A percentile compares a stretch with the other conserved stretches of the same genome.
These are phyloP conservation scores for Pocillopora damicornis DNA, from an alignment of 64 coral and sea anemone species.

Conservation along the genomic window DNA sequence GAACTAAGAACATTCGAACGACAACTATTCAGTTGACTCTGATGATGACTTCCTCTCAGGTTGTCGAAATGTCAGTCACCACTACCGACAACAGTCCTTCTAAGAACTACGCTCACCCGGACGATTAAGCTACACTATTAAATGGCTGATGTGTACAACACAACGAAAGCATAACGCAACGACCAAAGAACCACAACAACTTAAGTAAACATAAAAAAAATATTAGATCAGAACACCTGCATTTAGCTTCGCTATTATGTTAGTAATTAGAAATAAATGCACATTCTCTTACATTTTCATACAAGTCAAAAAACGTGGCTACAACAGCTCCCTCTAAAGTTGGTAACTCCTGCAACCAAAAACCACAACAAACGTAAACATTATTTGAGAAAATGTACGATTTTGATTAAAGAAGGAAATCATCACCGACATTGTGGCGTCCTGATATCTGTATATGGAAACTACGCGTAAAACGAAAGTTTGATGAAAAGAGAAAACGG, in stretches of 20 bases:
- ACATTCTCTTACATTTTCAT: conserved; percentile 79
- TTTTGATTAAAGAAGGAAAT: background rate
- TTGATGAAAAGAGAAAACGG: background rate
- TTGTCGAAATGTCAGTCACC: too few species aligned
- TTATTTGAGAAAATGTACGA: background rate
- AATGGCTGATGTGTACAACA: too few species aligned
- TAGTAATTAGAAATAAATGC: background rate
- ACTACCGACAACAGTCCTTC: too few species aligned
- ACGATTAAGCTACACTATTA: too few species aligned
- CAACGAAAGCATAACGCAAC: too few species aligned
- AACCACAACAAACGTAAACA: conserved; percentile 7
- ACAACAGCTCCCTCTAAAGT: conserved; percentile 65
- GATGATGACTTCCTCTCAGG: too few species aligned
- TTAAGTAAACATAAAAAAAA: too few species aligned
- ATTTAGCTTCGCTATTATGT: background rate
- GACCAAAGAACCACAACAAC: too few species aligned
- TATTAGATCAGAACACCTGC: background rate
- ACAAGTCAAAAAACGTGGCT: conserved; percentile 90
- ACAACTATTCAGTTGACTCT: too few species aligned
- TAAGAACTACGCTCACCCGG: too few species aligned
- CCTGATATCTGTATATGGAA: background rate
- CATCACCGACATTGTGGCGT: too few species aligned
- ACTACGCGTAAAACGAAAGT: background rate
- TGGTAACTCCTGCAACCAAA: conserved; percentile 45
- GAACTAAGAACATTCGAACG: too few species aligned